A percentile compares a stretch with the other conserved stretches of the same genome.
Conservation (phyloP, 2,888 invertebrate species). For the Mythimna lalbum region DNA sequence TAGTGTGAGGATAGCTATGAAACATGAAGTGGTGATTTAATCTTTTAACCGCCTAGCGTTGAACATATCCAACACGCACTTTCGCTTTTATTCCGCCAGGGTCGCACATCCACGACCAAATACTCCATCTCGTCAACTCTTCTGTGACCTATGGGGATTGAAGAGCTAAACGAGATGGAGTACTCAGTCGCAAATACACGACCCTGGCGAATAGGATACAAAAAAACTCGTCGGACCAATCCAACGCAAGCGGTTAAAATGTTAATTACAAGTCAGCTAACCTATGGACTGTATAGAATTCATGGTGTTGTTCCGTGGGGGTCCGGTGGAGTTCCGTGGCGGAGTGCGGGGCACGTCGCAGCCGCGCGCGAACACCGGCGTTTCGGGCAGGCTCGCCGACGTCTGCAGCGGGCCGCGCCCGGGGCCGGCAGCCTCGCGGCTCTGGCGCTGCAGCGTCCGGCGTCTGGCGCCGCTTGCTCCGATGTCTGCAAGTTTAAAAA, state of each 20-base stretch:
- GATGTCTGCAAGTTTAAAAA: conserved; percentile 79
- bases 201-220: too few relatives aligned
- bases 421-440: conserved; percentile 77
- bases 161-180: too few relatives aligned
- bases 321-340: conserved; percentile 93
- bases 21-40: background rate
- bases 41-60: too few relatives aligned
- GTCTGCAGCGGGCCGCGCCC: conserved; percentile 94
- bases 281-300: conserved; percentile 91
- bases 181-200: too few relatives aligned
- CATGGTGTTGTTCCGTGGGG: conserved; percentile 92
- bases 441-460: conserved; percentile 88
- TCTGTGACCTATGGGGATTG: too few relatives aligned
- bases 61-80: too few relatives aligned
- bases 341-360: conserved; percentile 96
- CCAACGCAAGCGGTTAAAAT: too few relatives aligned
- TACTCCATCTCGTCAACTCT: too few relatives aligned
- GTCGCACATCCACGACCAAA: too few relatives aligned
- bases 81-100: too few relatives aligned
- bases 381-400: conserved; percentile 96
- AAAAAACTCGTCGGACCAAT: too few relatives aligned
- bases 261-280: conserved; percentile 50
- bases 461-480: conserved; percentile 87
- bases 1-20: background rate
- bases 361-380: conserved; percentile 96